phyloP scores from a whole-genome alignment of 2,888 invertebrate genomes.

The Ochropleura plecta region DNA sequence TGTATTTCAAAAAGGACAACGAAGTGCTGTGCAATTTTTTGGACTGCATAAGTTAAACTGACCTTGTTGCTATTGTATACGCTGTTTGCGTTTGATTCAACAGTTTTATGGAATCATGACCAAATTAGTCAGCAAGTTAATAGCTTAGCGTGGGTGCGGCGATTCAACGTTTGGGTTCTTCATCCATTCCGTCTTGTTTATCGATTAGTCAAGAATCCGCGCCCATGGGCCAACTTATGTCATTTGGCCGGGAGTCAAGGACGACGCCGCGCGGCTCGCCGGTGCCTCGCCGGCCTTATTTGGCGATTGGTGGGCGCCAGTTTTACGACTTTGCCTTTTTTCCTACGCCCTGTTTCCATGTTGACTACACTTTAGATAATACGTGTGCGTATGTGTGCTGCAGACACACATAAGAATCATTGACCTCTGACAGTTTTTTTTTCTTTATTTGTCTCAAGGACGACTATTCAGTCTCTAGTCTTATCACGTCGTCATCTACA shows the following conservation, averaged over 20 bases:
- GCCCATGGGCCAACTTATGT: slow-evolving; percentile 90
- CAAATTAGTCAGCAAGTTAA: slow-evolving; percentile 82
- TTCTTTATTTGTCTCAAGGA: slow-evolving; percentile 76
- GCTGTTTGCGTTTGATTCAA: slow-evolving; percentile 68
- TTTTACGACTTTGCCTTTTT: slow-evolving; percentile 90
- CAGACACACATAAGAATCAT: slow-evolving; percentile 77
- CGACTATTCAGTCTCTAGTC: slow-evolving; percentile 66
- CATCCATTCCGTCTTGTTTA: slow-evolving; percentile 87
- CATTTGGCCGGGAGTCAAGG: slow-evolving; percentile 90
- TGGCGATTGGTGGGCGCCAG: slow-evolving; percentile 90
- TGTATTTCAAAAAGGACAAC: slow-evolving; percentile 30
- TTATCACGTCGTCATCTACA: slow-evolving; percentile 68
- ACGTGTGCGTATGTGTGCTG: slow-evolving; percentile 78
- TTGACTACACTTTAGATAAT: slow-evolving; percentile 83
- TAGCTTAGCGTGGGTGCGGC: slow-evolving; percentile 84
- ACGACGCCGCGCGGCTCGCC: slow-evolving; percentile 84
- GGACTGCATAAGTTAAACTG: slow-evolving; percentile 42
- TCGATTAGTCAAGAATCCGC: slow-evolving; percentile 89
- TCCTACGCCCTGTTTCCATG: slow-evolving; percentile 86
- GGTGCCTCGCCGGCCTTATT: slow-evolving; percentile 89
- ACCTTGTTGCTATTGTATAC: slow-evolving; percentile 59
- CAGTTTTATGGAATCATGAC: slow-evolving; percentile 81
- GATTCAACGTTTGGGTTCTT: slow-evolving; percentile 80
- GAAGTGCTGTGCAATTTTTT: slow-evolving; percentile 17
- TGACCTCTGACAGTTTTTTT: slow-evolving; percentile 78